Evolutionary conservation across 2,888 invertebrate species (phyloP), one percentile per base, ranked within the genome.

Genomic region (Caenorhabditis parvicauda): DNA sequence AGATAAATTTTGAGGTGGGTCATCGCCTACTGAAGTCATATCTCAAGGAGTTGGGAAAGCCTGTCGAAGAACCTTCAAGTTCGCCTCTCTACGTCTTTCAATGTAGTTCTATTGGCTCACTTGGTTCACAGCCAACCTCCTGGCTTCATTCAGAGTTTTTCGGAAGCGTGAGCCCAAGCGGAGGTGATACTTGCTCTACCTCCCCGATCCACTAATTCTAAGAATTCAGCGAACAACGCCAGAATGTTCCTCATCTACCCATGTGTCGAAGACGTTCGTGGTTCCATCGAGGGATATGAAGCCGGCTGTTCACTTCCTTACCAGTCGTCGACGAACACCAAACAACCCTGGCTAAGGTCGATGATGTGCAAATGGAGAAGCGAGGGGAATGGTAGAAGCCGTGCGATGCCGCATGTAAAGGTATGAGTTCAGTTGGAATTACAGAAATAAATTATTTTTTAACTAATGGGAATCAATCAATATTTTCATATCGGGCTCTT

Each of bases 341-440:
- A 91, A 76, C 95, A 96, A 78, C 83, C 84, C 0, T 64, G 66
- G 57, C 32, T 68, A 21, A 22, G 42, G 17, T 24, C 21, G 3
- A 5, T 27, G 7, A 39, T 72, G 43, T 64, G 72, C 49, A 66
- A 67, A 54, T 96, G 96, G 96, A 88, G 87, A 75, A 88, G 90
- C 0, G 87, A 87, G 2, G 82, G 83, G 0, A 86, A 87, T 0
- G 83, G 86, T 14, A 86, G 96, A n/a, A 87, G 88, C 45, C 83
- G 86, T 54, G 92, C 93, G 0, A 90, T 92, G 88, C 98, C 98
- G 0, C 96, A 98, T 91, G 95, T 37, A 98, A 98, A 82, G 88
- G 89, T 0, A 14, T 96, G 94, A 82, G 12, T 14, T 19, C 42
- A 14, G 9, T 12, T n/a, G 67, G 57, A 39, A 41, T 59, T n/a